Percentiles rank a stretch among this genome's conserved stretches.
These are phyloP conservation scores for Dryas iulia DNA, from an alignment of 1,140 invertebrate genomes.

Conservation along the genomic window DNA sequence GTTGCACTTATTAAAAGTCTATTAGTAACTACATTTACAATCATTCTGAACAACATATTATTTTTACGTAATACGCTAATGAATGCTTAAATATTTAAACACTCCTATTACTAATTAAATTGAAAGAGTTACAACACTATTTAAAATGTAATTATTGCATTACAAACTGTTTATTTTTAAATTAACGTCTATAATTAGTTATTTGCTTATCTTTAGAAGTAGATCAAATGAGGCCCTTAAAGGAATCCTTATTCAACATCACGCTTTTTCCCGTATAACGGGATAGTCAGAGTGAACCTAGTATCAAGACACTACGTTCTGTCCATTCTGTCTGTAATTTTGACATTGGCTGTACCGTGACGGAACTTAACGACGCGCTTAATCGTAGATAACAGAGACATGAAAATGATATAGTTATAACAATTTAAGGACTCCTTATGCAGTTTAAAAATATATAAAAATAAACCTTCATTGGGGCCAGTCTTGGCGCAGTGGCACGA, in stretches of 20 bases:
- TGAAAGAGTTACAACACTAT: constrained; percentile 2
- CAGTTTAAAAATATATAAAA: no score
- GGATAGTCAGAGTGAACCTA: no score
- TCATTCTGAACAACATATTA: neutral
- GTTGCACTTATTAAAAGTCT: neutral
- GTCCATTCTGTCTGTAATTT: no score
- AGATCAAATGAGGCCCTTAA: neutral
- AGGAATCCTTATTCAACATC: neutral
- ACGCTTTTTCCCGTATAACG: no score
- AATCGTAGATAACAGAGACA: no score
- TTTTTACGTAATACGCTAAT: neutral
- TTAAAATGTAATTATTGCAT: neutral
- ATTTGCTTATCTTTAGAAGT: neutral
- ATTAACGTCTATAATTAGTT: neutral
- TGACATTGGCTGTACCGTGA: no score
- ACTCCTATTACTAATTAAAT: neutral
- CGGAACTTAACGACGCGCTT: no score
- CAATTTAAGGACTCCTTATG: no score
- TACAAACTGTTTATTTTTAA: neutral
- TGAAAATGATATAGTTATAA: no score
- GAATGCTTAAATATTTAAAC: neutral
- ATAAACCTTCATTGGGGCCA: no score
- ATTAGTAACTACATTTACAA: neutral
- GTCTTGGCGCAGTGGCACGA: no score
- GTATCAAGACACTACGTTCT: no score